Percentiles rank a stretch among this genome's conserved stretches.
Evolutionary conservation across 92 coral and sea anemone species (phyloP).

Genomic region (Epizoanthus rinbou): DNA sequence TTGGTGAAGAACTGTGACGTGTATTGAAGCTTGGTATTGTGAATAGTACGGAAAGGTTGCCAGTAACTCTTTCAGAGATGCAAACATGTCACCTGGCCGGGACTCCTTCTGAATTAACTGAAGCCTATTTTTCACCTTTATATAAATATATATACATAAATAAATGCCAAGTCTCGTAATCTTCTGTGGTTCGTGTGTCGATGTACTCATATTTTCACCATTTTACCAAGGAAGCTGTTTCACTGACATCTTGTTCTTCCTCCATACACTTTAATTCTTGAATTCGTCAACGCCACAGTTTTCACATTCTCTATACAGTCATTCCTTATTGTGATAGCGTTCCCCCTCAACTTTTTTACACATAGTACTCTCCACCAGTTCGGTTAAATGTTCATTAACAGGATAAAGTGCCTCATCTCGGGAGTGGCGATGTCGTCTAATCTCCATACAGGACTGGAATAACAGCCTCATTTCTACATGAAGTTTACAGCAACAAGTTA

Average conservation of each 20-base stretch:
- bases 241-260: not conserved
- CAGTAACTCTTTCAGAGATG: slow-evolving; percentile 32
- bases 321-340: slow-evolving; percentile 42
- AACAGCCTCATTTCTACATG: slow-evolving; percentile 59
- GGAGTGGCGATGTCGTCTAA: slow-evolving; percentile 28
- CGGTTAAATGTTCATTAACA: slow-evolving; percentile 41
- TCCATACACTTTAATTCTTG: not conserved
- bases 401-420: not conserved
- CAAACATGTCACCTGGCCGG: slow-evolving; percentile 43
- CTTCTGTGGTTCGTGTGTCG: slow-evolving; percentile 1
- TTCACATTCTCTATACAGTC: slow-evolving; percentile 45
- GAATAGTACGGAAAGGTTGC: slow-evolving; percentile 27
- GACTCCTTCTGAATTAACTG: slow-evolving; percentile 45
- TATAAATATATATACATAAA: not conserved
- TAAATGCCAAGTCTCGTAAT: too few species aligned
- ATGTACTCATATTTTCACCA: slow-evolving; percentile 45
- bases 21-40: too few species aligned
- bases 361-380: slow-evolving; percentile 41
- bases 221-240: slow-evolving; percentile 14
- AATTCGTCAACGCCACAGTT: not conserved
- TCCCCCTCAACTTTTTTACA: slow-evolving; percentile 29
- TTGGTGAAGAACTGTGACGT: too few species aligned
- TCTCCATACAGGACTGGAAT: slow-evolving; percentile 51
- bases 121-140: slow-evolving; percentile 21
- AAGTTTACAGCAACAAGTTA: slow-evolving; percentile 45